Evolutionary conservation across 2,113 vertebrate genomes (phyloP), one percentile per base, ranked within the genome.

Genomic region (Chionis minor): DNA sequence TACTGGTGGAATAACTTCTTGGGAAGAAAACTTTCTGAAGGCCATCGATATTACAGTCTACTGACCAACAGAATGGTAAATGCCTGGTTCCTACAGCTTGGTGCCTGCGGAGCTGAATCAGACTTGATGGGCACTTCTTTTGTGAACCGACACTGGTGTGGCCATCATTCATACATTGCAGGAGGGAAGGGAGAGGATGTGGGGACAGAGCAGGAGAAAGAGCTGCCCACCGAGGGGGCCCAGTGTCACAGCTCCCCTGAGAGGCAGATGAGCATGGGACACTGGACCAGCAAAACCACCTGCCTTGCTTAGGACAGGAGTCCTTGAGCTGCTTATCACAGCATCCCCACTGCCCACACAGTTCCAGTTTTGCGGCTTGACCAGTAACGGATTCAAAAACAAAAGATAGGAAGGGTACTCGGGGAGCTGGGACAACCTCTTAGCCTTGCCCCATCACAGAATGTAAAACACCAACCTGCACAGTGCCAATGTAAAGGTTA

Each of bases 381-480:
- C 51, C 33, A 58, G 23, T 10, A 80, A n/a, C 58, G 81, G 52
- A 38, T 70, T 9, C 33, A 55, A 40, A 62, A 23, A 69, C n/a
- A 65, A 49, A 80, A 0, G 0, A 49, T 0, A 30, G 33, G 14
- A 85, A 45, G 4, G 32, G 20, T 12, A 1, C 20, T 15, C 54
- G 65, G 62, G 11, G 69, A 13, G 18, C 44, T 94, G 71, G 18
- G 18, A 18, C 10, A 88, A 1, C 10, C 56, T 49, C 42, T 82
- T 28, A 86, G 32, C 35, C 38, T 82, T 11, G 13, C 13, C 21
- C 4, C 38, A 32, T 42, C 3, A 23, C 20, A 58, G 58, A 11
- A 40, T 18, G 15, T 10, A 24, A 38, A 42, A 2, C 12, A 19
- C 16, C 51, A 63, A 30, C 30, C 54, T 54, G 27, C 52, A 47